Conservation (phyloP, 2,888 invertebrate genomes). For the Lysandra bellargus region DNA sequence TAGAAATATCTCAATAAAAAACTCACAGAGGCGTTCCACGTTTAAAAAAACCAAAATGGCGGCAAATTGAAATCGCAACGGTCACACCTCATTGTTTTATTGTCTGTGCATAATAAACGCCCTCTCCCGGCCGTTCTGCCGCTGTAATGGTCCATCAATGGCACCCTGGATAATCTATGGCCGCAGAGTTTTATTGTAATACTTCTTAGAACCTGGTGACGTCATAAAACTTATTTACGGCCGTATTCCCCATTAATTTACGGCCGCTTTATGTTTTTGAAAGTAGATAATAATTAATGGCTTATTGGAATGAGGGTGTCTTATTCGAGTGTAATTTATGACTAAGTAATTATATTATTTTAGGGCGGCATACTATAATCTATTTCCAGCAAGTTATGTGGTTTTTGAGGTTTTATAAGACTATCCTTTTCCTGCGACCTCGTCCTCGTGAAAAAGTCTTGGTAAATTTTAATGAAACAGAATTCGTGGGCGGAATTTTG, state of each 20-base stretch:
- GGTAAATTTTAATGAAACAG: too few species aligned
- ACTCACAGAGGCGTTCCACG: neutral
- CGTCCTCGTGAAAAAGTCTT: neutral
- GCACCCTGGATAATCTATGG: conserved; percentile 38
- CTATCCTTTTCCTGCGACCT: neutral
- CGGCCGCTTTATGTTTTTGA: conserved; percentile 24
- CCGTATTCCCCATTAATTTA: conserved; percentile 26
- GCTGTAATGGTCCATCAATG: conserved; percentile 46
- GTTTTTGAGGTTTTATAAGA: neutral
- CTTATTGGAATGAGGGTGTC: neutral
- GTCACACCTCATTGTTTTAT: conserved; percentile 55
- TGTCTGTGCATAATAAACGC: conserved; percentile 55
- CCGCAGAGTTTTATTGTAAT: conserved; percentile 36
- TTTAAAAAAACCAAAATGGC: conserved; percentile 13
- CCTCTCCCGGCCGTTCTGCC: conserved; percentile 50
- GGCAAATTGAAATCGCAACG: conserved; percentile 37
- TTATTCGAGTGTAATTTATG: conserved; percentile 6
- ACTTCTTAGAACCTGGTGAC: conserved; percentile 35
- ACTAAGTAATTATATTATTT: conserved; percentile 11
- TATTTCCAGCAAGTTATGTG: neutral
- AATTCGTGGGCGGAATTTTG: too few species aligned
- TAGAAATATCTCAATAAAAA: neutral
- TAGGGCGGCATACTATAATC: neutral
- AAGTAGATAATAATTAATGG: conserved; percentile 31
- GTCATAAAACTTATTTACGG: conserved; percentile 35